Evolutionary conservation across 2,797 vertebrate species (phyloP), one percentile per base, ranked within the genome.

Genomic region (Gila robusta): DNA sequence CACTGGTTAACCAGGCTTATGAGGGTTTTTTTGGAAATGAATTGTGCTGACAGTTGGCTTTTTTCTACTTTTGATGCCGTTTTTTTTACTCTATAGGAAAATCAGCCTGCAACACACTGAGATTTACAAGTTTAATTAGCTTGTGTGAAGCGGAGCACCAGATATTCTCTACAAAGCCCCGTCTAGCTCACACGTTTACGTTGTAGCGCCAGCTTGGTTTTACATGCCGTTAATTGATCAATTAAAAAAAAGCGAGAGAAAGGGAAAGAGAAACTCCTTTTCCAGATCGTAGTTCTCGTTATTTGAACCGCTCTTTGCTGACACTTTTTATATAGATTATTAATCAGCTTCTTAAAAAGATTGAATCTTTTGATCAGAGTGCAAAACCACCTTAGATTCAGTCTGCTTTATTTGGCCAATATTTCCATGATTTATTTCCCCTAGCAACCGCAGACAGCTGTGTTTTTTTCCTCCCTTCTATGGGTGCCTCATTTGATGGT

Each of bases 381-480:
- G 82, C 79, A 81, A 81, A 88, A 77, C 78, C 79, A 23, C 52
- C 81, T 66, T 39, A 41, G 81, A 86, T 91, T 79, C 79, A 88
- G 66, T 85, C 77, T 76, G 64, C 37, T 87, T 89, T 89, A 89
- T 90, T 87, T 87, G 79, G 80, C 74, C 86, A 87, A 79, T 89
- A 89, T 89, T 86, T 81, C 79, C 26, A 56, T 74, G 87, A 87
- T 88, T 90, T 88, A 87, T 90, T 88, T 87, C 56, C 47, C 54
- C 64, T 44, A 37, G 78, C 76, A 67, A 69, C 76, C 14, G 21
- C 54, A 82, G 79, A 74, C 79, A 69, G 72, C 64, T 69, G 56
- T 6, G 1, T 11, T 59, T 66, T 47, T 17, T n/a, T 19, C 39
- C 10, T 35, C 6, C 19, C n/a, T 71, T 32, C 49, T 47, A 28